A percentile compares a stretch with the other conserved stretches of the same genome.
These are phyloP conservation scores for Campoplex nolae DNA, from an alignment of 2,888 invertebrate species.

Conservation along the genomic window DNA sequence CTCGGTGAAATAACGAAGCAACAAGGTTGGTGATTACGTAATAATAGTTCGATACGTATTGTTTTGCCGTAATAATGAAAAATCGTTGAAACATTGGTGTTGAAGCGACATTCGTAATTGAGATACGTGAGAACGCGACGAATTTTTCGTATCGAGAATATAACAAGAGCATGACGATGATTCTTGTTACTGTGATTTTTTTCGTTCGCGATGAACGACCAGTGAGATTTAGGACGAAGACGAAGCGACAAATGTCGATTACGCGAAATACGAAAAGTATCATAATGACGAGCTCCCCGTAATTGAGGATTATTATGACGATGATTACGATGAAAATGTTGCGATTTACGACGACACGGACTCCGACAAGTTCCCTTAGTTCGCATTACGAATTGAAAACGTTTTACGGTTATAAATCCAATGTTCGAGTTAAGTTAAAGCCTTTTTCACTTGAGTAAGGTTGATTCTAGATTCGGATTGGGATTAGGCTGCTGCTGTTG, in stretches of 20 bases:
- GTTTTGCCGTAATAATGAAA: background rate
- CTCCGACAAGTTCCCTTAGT: slow-evolving; percentile 79
- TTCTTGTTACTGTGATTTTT: slow-evolving; percentile 1
- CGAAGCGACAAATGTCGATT: slow-evolving; percentile 51
- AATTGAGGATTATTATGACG: slow-evolving; percentile 69
- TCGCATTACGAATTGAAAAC: slow-evolving; percentile 82
- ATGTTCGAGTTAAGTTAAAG: slow-evolving; percentile 84
- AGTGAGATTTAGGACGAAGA: slow-evolving; percentile 61
- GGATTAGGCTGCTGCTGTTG: slow-evolving; percentile 84
- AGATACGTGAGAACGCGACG: slow-evolving; percentile 44
- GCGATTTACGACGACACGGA: slow-evolving; percentile 78
- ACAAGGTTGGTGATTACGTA: slow-evolving; percentile 57
- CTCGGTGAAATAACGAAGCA: slow-evolving; percentile 23
- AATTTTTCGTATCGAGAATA: slow-evolving; percentile 40
- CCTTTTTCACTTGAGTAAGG: slow-evolving; percentile 84
- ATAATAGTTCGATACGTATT: slow-evolving; percentile 31
- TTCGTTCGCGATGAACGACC: slow-evolving; percentile 45
- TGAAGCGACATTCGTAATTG: slow-evolving; percentile 50
- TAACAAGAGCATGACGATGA: slow-evolving; percentile 1
- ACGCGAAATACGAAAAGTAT: slow-evolving; percentile 49
- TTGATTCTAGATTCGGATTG: slow-evolving; percentile 83
- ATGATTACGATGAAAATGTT: slow-evolving; percentile 72
- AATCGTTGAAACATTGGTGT: slow-evolving; percentile 30
- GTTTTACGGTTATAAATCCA: slow-evolving; percentile 82
- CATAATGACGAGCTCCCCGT: slow-evolving; percentile 41